Evolutionary conservation across 2,888 invertebrate species (phyloP), one percentile per base, ranked within the genome.

Genomic region (Brenthis ino): DNA sequence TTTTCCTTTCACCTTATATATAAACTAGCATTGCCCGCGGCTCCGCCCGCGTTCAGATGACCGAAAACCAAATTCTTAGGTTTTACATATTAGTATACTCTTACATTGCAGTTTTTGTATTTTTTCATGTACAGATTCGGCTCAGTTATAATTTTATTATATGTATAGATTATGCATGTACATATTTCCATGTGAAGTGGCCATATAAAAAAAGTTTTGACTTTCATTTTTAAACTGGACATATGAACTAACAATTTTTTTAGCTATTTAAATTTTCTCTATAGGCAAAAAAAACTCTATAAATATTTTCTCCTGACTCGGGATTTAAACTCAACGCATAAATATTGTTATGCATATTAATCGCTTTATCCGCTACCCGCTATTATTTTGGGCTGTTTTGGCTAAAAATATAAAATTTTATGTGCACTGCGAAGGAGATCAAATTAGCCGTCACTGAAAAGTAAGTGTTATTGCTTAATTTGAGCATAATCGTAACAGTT

Each of bases 391-490:
- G 4, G 63, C 76, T 69, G 28, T 20, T 55, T 68, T 71, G 64
- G 74, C 80, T 79, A 81, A 89, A 88, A 89, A 89, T 91, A 91
- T 92, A 89, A 92, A 91, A 88, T 90, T 92, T 92, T 88, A 91
- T 90, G 89, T 81, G 78, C 70, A 75, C 73, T 82, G 79, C 83
- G 80, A 81, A 54, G 80, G 81, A 80, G 82, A 85, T 82, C 82
- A 80, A 77, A 85, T 84, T 80, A 85, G 77, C 81, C 81, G 81
- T 84, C 85, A 77, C 83, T 79, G 80, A 81, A 84, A 83, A 86
- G 80, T 88, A 88, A 91, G 85, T 88, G 91, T 92, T 91, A 92
- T 91, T 88, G 86, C 92, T 92, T 91, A 88, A 92, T 92, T 92
- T 86, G 77, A 79, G 82, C 82, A 84, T 86, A 87, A 89, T 88